Percentiles rank a stretch among this genome's conserved stretches.
phyloP scores from a whole-genome alignment of 2,888 invertebrate genomes.

The Keiferia lycopersicella region DNA sequence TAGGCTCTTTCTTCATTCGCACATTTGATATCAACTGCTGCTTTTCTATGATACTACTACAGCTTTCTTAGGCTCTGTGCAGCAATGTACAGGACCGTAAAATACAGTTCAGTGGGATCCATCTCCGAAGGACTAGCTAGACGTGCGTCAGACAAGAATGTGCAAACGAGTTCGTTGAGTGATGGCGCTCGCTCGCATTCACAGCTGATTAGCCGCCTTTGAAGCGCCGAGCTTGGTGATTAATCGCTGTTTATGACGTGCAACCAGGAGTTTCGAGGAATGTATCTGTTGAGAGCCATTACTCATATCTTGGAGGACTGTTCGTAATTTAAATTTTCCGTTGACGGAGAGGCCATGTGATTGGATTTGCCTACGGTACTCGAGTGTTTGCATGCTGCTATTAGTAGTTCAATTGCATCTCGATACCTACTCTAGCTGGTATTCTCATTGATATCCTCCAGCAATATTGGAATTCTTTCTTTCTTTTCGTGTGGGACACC shows the following conservation, averaged over 20 bases:
- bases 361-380: too few relatives aligned
- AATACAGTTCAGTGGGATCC: background rate
- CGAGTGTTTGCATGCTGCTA: too few relatives aligned
- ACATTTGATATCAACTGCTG: background rate
- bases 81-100: background rate
- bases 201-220: slow-evolving; percentile 74
- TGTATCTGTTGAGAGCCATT: background rate
- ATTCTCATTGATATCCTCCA: too few relatives aligned
- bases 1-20: background rate
- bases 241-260: slow-evolving; percentile 73
- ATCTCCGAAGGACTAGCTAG: slow-evolving; percentile 55
- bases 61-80: too few relatives aligned
- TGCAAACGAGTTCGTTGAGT: slow-evolving; percentile 66
- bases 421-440: too few relatives aligned
- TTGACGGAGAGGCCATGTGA: background rate
- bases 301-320: background rate
- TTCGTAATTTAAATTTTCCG: background rate
- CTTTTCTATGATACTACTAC: background rate
- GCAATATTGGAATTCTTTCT: too few relatives aligned
- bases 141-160: slow-evolving; percentile 62
- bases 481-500: too few relatives aligned
- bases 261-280: slow-evolving; percentile 44
- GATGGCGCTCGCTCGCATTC: slow-evolving; percentile 65
- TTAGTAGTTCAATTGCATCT: too few relatives aligned
- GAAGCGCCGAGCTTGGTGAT: slow-evolving; percentile 65